These are phyloP conservation scores for Scelioninae gen. 1 DNA, from an alignment of 2,888 invertebrate species.

Conservation along the genomic window DNA sequence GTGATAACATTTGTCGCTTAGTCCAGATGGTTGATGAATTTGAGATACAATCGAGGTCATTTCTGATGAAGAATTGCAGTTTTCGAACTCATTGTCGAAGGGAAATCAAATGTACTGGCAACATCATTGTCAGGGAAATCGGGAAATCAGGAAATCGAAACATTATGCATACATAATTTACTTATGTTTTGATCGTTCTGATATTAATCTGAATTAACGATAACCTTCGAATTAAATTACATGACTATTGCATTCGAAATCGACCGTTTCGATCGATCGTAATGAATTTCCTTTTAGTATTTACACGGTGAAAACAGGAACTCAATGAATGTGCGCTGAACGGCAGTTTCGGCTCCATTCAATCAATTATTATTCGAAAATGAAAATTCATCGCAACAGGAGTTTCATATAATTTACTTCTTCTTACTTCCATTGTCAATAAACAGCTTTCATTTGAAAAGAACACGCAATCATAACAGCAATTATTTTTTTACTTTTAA, in stretches of 20 bases:
- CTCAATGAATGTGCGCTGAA: conserved; percentile 4
- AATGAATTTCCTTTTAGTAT: conserved; percentile 27
- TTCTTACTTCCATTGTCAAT: not conserved
- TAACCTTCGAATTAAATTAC: conserved; percentile 40
- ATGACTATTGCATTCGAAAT: conserved; percentile 36
- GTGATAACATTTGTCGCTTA: conserved; percentile 22
- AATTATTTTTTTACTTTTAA: too few relatives aligned
- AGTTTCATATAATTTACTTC: not conserved
- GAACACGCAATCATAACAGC: too few relatives aligned
- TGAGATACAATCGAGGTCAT: conserved; percentile 43
- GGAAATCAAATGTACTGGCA: conserved; percentile 57
- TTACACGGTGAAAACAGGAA: conserved; percentile 7
- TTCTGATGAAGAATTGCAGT: conserved; percentile 67
- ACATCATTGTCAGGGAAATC: conserved; percentile 52
- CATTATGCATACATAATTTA: conserved; percentile 57
- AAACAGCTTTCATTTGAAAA: too few relatives aligned
- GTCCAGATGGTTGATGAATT: conserved; percentile 33
- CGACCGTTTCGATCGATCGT: conserved; percentile 21
- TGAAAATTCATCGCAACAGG: not conserved
- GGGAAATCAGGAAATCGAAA: conserved; percentile 64
- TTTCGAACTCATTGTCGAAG: conserved; percentile 61
- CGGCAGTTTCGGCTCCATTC: not conserved
- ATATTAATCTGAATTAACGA: conserved; percentile 55
- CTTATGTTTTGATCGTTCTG: conserved; percentile 43
- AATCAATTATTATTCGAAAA: not conserved